Evolutionary conservation across 1,140 invertebrate species (phyloP).

Genomic region (Drosophila busckii): DNA sequence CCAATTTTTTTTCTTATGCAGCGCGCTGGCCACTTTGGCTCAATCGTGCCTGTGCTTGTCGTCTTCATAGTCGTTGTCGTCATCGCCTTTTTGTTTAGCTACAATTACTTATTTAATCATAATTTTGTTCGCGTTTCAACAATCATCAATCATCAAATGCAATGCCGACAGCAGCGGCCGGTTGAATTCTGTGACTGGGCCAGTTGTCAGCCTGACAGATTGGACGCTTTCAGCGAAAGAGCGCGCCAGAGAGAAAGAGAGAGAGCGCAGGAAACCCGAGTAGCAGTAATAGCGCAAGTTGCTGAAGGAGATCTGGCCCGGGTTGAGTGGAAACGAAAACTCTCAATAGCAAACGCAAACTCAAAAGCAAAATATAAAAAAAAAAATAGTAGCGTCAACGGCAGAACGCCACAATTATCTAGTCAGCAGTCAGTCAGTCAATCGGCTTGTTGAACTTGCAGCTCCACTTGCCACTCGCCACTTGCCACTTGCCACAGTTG

Average conservation of each 20-base stretch:
- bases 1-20: conserved; percentile 39
- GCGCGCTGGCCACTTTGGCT: conserved; percentile 8
- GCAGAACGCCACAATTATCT: conserved; percentile 78
- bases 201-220: conserved; percentile 77
- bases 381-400: conserved; percentile 61
- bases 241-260: conserved; percentile 1
- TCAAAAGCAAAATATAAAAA: too few relatives aligned
- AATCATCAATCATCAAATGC: conserved; percentile 77
- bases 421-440: conserved; percentile 77
- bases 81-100: conserved; percentile 61
- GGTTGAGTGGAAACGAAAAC: too few relatives aligned
- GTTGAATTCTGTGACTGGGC: conserved; percentile 69
- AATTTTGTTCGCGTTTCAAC: conserved; percentile 77
- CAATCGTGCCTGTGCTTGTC: conserved; percentile 13
- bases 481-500: conserved; percentile 20
- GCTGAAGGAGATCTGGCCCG: conserved; percentile 21
- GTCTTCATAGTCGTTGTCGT: conserved; percentile 17
- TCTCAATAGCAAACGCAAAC: too few relatives aligned
- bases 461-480: conserved; percentile 31
- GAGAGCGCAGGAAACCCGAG: conserved; percentile 34
- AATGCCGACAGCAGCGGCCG: conserved; percentile 45
- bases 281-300: conserved; percentile 13
- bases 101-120: conserved; percentile 79
- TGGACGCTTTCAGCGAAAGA: conserved; percentile 58
- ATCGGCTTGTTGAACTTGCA: conserved; percentile 77